Conservation (phyloP, 2,797 vertebrate genomes). For the Cryptoprocta ferox region DNA sequence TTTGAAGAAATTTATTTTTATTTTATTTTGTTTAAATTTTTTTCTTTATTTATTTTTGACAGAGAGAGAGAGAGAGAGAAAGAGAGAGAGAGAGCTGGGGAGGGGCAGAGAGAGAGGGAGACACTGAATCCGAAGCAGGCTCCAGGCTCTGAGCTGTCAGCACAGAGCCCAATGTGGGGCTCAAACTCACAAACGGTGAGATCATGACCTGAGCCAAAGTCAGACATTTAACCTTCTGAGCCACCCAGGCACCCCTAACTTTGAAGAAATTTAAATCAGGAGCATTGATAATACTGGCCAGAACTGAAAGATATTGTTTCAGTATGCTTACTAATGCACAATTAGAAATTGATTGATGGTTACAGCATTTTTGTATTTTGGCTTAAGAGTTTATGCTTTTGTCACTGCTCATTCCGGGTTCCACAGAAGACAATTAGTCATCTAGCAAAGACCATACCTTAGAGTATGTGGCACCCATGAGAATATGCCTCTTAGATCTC, state of each 20-base stretch:
- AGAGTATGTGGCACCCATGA: not conserved
- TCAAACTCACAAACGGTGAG: too few species aligned
- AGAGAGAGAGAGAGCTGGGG: too few species aligned
- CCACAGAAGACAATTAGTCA: not conserved
- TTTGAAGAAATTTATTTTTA: slow-evolving; percentile 1
- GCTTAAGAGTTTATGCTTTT: not conserved
- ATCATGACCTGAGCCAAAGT: too few species aligned
- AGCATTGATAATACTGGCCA: not conserved
- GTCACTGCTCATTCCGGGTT: not conserved
- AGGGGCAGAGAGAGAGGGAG: too few species aligned
- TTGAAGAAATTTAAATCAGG: not conserved
- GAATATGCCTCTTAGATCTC: not conserved
- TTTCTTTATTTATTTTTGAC: too few species aligned
- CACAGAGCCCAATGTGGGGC: too few species aligned
- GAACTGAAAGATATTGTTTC: not conserved
- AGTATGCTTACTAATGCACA: not conserved
- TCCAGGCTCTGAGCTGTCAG: too few species aligned
- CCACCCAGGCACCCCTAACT: not conserved
- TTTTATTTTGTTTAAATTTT: too few species aligned
- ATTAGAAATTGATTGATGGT: not conserved
- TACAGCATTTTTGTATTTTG: not conserved
- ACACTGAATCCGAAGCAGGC: too few species aligned
- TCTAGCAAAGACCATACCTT: not conserved
- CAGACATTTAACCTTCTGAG: not conserved
- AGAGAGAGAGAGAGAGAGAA: too few species aligned